phyloP scores from a whole-genome alignment of 2,888 invertebrate genomes.

The Caenorhabditis virilis region DNA sequence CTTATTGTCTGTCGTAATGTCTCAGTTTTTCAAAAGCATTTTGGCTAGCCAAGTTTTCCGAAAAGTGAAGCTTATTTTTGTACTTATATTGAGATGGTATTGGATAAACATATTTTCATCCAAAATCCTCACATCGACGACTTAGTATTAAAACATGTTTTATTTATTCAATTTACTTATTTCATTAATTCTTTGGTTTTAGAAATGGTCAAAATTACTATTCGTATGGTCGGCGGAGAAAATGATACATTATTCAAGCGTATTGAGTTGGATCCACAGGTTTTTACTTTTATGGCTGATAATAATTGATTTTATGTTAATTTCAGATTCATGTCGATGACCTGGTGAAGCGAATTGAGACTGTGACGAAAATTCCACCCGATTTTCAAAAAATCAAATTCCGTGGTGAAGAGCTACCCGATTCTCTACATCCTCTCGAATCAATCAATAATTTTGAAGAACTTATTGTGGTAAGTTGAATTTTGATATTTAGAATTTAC shows the following conservation, averaged over 20 bases:
- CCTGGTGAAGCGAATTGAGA: conserved; percentile 20
- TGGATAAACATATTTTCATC: no score
- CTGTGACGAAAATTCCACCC: conserved; percentile 23
- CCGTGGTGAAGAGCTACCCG: conserved; percentile 17
- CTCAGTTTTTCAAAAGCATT: no score
- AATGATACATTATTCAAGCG: conserved; percentile 13
- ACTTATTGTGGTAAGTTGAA: conserved; percentile 38
- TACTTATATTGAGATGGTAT: no score
- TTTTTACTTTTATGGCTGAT: conserved; percentile 32
- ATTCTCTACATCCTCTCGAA: conserved; percentile 19
- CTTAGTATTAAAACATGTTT: no score
- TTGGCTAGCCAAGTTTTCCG: no score
- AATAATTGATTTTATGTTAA: conserved; percentile 23
- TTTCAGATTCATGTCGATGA: conserved; percentile 36
- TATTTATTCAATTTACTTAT: no score
- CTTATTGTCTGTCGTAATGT: no score
- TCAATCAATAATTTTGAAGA: conserved; percentile 23
- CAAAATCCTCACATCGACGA: no score
- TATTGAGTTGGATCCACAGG: conserved; percentile 28
- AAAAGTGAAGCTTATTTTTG: no score
- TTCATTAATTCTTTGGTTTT: conserved; percentile 27
- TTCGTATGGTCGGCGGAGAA: conserved; percentile 27
- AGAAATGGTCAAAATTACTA: conserved; percentile 19
- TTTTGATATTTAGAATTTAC: conserved; percentile 34
- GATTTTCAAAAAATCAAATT: conserved; percentile 28